Conservation (phyloP, 2,113 vertebrate genomes). For the Pimephales promelas region DNA sequence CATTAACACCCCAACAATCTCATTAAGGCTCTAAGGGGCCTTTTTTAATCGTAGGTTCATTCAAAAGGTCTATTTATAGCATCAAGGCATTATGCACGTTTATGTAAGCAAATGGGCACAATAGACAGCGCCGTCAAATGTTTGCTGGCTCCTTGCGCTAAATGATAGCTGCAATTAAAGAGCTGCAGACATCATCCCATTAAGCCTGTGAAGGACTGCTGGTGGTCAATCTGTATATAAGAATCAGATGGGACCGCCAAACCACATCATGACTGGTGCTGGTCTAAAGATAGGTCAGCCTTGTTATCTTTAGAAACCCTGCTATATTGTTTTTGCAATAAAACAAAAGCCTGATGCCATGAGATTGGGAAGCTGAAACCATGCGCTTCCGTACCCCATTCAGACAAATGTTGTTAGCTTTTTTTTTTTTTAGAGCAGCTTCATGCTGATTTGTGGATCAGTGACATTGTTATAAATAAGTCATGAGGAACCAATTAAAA, state of each 20-base stretch:
- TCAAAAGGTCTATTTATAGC: conserved; percentile 71
- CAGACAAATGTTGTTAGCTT: conserved; percentile 26
- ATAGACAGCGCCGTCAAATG: conserved; percentile 21
- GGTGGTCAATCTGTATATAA: neutral
- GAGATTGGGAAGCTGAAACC: conserved; percentile 18
- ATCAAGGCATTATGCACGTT: conserved; percentile 59
- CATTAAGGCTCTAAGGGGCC: conserved; percentile 54
- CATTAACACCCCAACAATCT: conserved; percentile 66
- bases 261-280: neutral
- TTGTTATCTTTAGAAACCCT: conserved; percentile 52
- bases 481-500: conserved; percentile 61
- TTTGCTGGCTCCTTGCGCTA: conserved; percentile 12
- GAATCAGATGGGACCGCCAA: conserved; percentile 21
- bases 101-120: conserved; percentile 58
- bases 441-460: conserved; percentile 50
- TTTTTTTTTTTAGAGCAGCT: conserved; percentile 40
- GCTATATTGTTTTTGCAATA: neutral
- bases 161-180: conserved; percentile 47
- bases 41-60: conserved; percentile 62
- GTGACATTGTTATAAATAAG: conserved; percentile 61
- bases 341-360: neutral
- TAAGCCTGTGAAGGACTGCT: conserved; percentile 1
- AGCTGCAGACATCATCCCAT: neutral
- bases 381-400: conserved; percentile 7
- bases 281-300: conserved; percentile 45